These are phyloP conservation scores for Stegodyphus mimosarum DNA, from an alignment of 1,140 invertebrate genomes.

Conservation along the genomic window DNA sequence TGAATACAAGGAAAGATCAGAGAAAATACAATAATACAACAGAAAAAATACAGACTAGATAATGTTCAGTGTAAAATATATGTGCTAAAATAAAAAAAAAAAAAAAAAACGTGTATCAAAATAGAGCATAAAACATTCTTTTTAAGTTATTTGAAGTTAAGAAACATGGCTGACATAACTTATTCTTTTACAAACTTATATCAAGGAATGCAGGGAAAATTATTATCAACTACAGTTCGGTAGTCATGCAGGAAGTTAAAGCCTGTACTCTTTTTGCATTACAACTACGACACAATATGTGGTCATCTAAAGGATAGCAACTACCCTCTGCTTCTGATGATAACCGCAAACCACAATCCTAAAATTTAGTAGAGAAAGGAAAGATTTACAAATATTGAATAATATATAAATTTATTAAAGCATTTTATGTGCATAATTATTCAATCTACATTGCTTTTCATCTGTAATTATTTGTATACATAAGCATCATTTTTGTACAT, in stretches of 20 bases:
- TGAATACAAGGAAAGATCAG: too few species aligned
- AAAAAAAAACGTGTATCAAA: background rate
- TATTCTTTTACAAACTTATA: too few species aligned
- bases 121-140: background rate
- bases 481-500: too few species aligned
- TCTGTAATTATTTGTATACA: too few species aligned
- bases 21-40: too few species aligned
- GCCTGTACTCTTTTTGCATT: constrained; percentile 89
- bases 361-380: constrained; percentile 60
- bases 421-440: too few species aligned
- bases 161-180: too few species aligned
- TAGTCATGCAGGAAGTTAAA: constrained; percentile 76
- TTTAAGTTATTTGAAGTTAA: too few species aligned
- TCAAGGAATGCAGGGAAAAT: constrained; percentile 5
- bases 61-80: constrained; percentile 5
- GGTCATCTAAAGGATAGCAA: constrained; percentile 97
- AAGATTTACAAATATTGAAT: too few species aligned
- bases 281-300: constrained; percentile 96
- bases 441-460: too few species aligned
- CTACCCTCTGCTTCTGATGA: constrained; percentile 95
- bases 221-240: constrained; percentile 73
- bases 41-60: background rate
- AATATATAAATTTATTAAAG: too few species aligned
- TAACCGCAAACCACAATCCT: constrained; percentile 92
- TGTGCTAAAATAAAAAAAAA: background rate